Percentiles rank a stretch among this genome's conserved stretches.
Evolutionary conservation across 2,888 invertebrate genomes (phyloP).

Genomic region (Leptinotarsa haldemani): DNA sequence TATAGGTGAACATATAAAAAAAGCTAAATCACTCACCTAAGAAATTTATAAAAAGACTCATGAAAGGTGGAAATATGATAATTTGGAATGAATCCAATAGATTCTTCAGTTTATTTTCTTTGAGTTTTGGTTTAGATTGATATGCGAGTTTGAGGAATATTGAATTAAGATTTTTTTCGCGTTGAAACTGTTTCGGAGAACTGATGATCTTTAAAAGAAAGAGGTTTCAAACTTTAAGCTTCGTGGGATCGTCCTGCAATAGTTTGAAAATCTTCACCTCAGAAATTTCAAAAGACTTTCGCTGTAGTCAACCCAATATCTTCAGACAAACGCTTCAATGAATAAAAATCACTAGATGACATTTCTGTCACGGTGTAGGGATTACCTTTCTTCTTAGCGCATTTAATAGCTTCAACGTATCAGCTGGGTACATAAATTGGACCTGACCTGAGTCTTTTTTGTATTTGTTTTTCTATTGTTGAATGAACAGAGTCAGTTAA

Average conservation of each 20-base stretch:
- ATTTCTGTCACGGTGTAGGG: slow-evolving; percentile 42
- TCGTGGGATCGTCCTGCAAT: not conserved
- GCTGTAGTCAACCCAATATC: not conserved
- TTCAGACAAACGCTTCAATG: slow-evolving; percentile 41
- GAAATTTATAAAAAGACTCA: too few species aligned
- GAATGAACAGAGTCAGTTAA: slow-evolving; percentile 33
- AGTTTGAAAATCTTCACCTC: slow-evolving; percentile 1
- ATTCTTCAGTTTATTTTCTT: too few species aligned
- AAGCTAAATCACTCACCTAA: too few species aligned
- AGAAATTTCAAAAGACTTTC: not conserved
- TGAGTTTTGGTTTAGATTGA: too few species aligned
- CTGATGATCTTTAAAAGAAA: too few species aligned
- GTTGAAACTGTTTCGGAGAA: too few species aligned
- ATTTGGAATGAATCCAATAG: too few species aligned
- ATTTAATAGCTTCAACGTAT: slow-evolving; percentile 33
- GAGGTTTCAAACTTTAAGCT: not conserved
- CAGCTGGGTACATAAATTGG: slow-evolving; percentile 39
- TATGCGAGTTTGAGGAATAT: too few species aligned
- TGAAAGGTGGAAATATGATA: too few species aligned
- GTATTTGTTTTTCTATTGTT: slow-evolving; percentile 40
- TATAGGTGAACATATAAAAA: too few species aligned
- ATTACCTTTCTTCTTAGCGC: slow-evolving; percentile 39
- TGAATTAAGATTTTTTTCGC: too few species aligned
- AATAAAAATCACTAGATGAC: slow-evolving; percentile 34
- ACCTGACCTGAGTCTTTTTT: slow-evolving; percentile 35